These are phyloP conservation scores for Zosterops pallidus DNA, from an alignment of 2,113 vertebrate species.

Conservation along the genomic window DNA sequence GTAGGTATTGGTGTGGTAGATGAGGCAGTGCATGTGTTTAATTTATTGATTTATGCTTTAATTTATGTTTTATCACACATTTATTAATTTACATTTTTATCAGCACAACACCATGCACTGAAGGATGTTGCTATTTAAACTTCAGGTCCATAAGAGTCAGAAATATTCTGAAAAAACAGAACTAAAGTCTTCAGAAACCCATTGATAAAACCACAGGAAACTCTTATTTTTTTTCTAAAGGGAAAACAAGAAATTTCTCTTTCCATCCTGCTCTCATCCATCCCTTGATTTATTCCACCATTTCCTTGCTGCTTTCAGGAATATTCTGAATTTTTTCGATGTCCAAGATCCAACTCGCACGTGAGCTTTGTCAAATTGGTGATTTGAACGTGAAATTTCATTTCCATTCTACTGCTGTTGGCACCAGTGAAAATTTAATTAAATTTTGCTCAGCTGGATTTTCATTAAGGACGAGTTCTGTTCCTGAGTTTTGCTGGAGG, in stretches of 20 bases:
- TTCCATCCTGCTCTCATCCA: neutral
- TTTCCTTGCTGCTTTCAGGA: neutral
- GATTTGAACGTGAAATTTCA: neutral
- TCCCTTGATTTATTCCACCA: neutral
- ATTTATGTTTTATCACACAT: neutral
- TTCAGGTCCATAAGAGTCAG: neutral
- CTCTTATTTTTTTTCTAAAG: neutral
- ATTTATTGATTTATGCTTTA: neutral
- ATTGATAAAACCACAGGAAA: neutral
- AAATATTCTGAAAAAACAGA: neutral
- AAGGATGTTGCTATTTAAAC: neutral
- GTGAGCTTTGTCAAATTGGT: neutral
- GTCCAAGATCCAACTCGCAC: fast-evolving
- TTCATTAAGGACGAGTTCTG: neutral
- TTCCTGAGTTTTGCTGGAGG: neutral
- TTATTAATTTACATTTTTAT: neutral
- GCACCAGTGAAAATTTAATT: neutral
- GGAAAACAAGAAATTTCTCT: neutral
- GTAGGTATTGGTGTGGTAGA: fast-evolving
- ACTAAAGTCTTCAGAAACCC: neutral
- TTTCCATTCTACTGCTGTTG: neutral
- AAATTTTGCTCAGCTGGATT: neutral
- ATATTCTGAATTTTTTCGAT: neutral
- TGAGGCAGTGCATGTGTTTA: neutral
- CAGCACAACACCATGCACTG: neutral